phyloP scores from a whole-genome alignment of 2,797 vertebrate genomes.

The Neopelma chrysocephalum region DNA sequence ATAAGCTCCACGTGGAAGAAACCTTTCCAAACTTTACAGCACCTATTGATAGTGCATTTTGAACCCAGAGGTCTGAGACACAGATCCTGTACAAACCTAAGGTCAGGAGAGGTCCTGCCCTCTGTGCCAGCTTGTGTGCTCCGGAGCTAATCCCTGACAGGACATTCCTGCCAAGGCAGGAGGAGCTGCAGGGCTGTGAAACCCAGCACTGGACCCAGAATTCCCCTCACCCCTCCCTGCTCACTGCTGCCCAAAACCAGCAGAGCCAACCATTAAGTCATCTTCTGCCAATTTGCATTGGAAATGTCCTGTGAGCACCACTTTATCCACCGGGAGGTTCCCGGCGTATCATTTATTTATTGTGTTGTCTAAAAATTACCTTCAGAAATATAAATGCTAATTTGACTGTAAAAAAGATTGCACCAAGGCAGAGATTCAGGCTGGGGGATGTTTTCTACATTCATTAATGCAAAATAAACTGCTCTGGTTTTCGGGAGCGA shows the following conservation, averaged over 20 bases:
- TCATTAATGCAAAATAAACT: conserved; percentile 61
- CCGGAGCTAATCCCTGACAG: neutral
- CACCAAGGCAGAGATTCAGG: neutral
- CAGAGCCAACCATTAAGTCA: neutral
- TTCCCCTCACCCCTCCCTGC: neutral
- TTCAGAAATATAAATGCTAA: conserved; percentile 62
- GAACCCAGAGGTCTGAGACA: neutral
- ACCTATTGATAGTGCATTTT: neutral
- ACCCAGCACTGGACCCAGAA: neutral
- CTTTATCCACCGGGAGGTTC: conserved; percentile 1
- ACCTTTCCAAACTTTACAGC: neutral
- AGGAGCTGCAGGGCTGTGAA: neutral
- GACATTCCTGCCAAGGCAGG: neutral
- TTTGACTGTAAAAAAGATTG: conserved; percentile 8
- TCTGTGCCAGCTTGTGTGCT: neutral
- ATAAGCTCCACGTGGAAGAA: neutral
- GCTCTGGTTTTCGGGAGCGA: conserved; percentile 26
- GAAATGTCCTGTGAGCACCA: neutral
- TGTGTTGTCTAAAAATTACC: conserved; percentile 35
- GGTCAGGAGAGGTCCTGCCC: neutral
- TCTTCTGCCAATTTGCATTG: neutral
- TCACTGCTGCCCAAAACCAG: neutral
- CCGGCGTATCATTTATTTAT: neutral
- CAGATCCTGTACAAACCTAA: neutral
- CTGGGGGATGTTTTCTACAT: neutral